These are phyloP conservation scores for Aldabrachelys gigantea DNA, from an alignment of 2,113 vertebrate genomes.

Conservation along the genomic window DNA sequence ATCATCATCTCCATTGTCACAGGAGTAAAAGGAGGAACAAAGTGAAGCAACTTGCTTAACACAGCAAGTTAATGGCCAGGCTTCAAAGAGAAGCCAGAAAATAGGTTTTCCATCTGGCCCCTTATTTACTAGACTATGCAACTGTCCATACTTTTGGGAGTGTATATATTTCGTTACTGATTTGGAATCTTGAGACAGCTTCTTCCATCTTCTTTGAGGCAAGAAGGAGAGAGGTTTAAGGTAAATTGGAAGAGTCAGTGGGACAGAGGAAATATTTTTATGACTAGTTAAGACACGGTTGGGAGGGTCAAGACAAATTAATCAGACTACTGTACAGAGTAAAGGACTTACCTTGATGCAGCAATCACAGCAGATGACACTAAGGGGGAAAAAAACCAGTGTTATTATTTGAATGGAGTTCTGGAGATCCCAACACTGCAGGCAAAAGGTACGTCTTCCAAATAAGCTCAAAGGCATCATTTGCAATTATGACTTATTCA, in stretches of 20 bases:
- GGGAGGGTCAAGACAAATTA: background rate
- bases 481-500: background rate
- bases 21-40: too few relatives aligned
- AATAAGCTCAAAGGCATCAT: background rate
- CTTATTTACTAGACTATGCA: background rate
- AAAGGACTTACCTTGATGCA: conserved; percentile 66
- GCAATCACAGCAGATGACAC: conserved; percentile 71
- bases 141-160: too few relatives aligned
- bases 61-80: background rate
- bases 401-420: background rate
- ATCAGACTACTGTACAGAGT: background rate
- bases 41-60: background rate
- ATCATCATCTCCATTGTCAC: background rate
- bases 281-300: background rate
- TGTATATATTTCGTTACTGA: background rate
- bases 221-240: background rate
- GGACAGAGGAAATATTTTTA: background rate
- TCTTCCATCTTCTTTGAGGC: background rate
- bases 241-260: background rate
- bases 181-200: background rate
- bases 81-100: background rate
- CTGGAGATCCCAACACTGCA: background rate
- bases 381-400: background rate
- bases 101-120: background rate
- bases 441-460: background rate